Conservation (phyloP, 2,888 invertebrate species). For the Digitonthophagus gazella region DNA sequence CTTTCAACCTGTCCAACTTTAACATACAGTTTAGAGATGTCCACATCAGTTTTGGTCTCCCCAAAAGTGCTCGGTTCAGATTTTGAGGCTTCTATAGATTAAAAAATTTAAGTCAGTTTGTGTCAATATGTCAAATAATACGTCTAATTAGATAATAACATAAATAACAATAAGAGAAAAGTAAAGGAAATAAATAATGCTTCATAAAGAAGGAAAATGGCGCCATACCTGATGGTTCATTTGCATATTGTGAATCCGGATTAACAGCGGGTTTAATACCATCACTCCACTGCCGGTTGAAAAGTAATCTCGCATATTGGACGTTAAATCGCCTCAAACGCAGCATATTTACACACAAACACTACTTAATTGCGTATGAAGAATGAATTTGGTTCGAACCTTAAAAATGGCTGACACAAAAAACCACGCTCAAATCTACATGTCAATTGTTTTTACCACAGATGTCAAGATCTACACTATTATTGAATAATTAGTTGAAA, state of each 20-base stretch:
- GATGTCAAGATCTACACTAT: constrained; percentile 7
- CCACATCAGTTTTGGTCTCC: not conserved
- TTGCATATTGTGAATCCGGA: constrained; percentile 2
- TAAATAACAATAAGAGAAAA: not conserved
- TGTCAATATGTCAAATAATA: too few relatives aligned
- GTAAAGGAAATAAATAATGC: not conserved
- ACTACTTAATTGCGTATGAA: not conserved
- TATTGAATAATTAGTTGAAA: not conserved
- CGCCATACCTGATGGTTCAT: not conserved
- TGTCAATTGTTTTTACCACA: constrained; percentile 13
- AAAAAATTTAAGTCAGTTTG: not conserved
- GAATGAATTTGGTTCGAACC: constrained; percentile 9
- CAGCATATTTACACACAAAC: constrained; percentile 26
- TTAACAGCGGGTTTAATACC: constrained; percentile 22
- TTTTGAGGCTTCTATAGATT: not conserved
- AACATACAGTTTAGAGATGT: constrained; percentile 25
- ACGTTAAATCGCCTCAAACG: constrained; percentile 21
- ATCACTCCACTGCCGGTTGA: constrained; percentile 16
- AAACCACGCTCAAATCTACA: constrained; percentile 19
- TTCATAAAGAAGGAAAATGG: not conserved
- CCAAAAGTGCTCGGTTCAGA: not conserved
- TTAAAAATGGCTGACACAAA: constrained; percentile 27
- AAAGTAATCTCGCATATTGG: constrained; percentile 16
- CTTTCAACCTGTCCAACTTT: constrained; percentile 30
- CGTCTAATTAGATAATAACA: not conserved